Base-by-base conservation (phyloP, 2,113 vertebrate genomes). In the Bathybates hornii region DNA sequence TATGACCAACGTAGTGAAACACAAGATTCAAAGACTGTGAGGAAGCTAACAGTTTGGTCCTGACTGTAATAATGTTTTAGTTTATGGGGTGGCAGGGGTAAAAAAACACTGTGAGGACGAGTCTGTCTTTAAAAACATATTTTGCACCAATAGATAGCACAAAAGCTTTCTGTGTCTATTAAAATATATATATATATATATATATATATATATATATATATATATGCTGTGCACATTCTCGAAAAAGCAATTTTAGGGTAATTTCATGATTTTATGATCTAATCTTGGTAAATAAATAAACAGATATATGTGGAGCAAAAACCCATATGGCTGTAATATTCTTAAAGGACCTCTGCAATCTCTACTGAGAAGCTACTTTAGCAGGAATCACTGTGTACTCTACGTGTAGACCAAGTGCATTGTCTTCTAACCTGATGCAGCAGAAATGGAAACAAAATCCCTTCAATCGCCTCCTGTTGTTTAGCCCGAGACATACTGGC, bases 211-310 rank as follows among this genome's bases (percentile, higher is more conserved):
- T 86, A 86, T 89, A 32, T 32, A 32, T 79, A 61, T 81, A 85
- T 79, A 87, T 86, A 89, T 89, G 73, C 93, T 87, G 88, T 95
- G 87, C 90, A 89, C 93, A 94, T 96, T 95, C 92, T 96, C 83
- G 19, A 94, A 96, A 96, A 96, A 94, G 95, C 95, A 95, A 96
- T 96, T 96, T 96, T 93, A 95, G 94, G 91, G 94, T 96, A 95
- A 95, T 96, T 96, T 96, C 88, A 90, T 90, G 94, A 96, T 96
- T 95, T 95, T 94, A 95, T 94, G 94, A 96, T 96, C 92, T 94
- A 94, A 96, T 96, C 93, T 95, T 83, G 89, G 88, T 92, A 95
- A 95, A 94, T 93, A 96, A 94, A 96, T 95, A 95, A 94, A 95
- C 88, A 95, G 88, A 94, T 93, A 93, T 93, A 89, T 88, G 84